Percentiles rank a stretch among this genome's conserved stretches.
Evolutionary conservation across 2,797 vertebrate genomes (phyloP).

Genomic region (Malacoctenus gilli): DNA sequence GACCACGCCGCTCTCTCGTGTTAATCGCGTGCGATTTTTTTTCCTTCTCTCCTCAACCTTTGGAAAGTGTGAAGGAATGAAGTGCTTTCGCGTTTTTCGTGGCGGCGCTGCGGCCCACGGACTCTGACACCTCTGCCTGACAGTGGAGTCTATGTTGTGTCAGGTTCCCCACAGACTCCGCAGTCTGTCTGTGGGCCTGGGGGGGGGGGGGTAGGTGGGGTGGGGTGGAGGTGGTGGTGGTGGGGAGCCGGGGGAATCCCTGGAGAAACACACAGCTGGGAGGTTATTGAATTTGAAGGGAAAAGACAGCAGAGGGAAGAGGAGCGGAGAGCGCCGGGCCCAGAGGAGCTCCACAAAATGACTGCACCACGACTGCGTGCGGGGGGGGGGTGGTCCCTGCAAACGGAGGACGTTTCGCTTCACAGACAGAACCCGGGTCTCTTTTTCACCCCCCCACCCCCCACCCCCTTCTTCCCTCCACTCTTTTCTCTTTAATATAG

Average conservation of each 20-base stretch:
- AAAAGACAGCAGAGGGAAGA: constrained; percentile 51
- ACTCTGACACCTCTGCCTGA: constrained; percentile 71
- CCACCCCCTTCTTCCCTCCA: no score
- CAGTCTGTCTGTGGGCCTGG: constrained; percentile 73
- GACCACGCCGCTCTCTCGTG: constrained; percentile 19
- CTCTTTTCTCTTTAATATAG: no score
- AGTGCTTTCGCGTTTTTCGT: constrained; percentile 44
- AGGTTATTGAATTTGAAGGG: constrained; percentile 76
- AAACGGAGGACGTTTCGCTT: constrained; percentile 23
- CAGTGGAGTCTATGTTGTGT: constrained; percentile 74
- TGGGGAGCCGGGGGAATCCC: constrained; percentile 73
- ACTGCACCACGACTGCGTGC: constrained; percentile 32
- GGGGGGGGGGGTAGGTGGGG: no score
- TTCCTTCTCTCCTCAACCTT: constrained; percentile 26
- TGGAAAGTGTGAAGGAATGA: constrained; percentile 48
- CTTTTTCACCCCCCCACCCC: no score
- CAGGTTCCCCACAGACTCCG: constrained; percentile 73
- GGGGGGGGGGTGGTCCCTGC: constrained; percentile 7
- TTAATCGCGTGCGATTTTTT: constrained; percentile 17
- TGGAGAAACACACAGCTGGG: constrained; percentile 75
- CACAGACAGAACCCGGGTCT: constrained; percentile 34
- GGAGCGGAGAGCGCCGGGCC: constrained; percentile 34
- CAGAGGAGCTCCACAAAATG: constrained; percentile 41
- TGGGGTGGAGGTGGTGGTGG: no score
- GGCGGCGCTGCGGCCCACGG: constrained; percentile 55